Conservation (phyloP, 2,113 vertebrate genomes). For the Chionodraco myersi region DNA sequence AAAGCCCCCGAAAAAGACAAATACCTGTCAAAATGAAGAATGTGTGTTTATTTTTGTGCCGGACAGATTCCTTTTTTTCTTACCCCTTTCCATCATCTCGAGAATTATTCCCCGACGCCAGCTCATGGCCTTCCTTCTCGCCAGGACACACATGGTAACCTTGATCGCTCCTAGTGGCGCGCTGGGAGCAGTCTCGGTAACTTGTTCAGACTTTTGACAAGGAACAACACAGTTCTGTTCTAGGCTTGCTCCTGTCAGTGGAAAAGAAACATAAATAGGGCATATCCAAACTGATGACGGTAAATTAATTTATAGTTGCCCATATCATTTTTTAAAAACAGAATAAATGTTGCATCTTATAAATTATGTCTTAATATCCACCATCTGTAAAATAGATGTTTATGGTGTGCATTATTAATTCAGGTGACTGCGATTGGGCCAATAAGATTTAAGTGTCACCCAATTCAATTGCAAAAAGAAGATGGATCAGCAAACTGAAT, state of each 20-base stretch:
- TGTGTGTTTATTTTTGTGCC: too few relatives aligned
- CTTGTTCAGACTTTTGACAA: background rate
- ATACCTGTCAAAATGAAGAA: too few relatives aligned
- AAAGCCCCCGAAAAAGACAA: too few relatives aligned
- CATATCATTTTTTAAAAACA: background rate
- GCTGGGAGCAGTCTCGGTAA: background rate
- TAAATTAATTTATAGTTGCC: background rate
- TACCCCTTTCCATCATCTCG: slow-evolving; percentile 86
- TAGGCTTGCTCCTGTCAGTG: background rate
- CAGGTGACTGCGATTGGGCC: too few relatives aligned
- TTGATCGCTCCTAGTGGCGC: slow-evolving; percentile 79
- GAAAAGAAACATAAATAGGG: background rate
- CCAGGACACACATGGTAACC: slow-evolving; percentile 87
- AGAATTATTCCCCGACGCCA: slow-evolving; percentile 90
- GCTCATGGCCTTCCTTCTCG: slow-evolving; percentile 84
- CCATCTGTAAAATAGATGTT: background rate
- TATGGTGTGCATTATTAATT: background rate
- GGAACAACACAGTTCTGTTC: too few relatives aligned
- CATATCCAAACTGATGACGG: background rate
- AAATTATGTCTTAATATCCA: background rate
- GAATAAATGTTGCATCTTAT: background rate
- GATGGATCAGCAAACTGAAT: background rate
- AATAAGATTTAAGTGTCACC: background rate
- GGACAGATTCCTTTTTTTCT: background rate
- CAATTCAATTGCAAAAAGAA: background rate